Evolutionary conservation across 2,797 vertebrate genomes (phyloP), one percentile per base, ranked within the genome.

Genomic region (Limosa lapponica): DNA sequence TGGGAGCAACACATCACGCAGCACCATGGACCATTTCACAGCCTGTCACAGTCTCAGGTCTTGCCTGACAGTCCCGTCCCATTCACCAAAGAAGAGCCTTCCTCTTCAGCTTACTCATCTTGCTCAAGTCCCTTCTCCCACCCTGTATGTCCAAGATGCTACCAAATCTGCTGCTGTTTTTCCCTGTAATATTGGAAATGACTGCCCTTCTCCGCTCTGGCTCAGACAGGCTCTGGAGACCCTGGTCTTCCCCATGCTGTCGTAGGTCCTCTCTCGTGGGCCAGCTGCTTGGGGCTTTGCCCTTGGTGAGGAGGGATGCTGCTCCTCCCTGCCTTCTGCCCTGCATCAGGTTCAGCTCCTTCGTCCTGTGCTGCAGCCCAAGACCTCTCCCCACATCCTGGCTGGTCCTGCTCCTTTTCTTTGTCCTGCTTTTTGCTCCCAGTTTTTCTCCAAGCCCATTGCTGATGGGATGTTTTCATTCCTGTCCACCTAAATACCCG

Each of bases 231-330:
- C 57, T 62, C 14, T 10, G 36, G 46, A 16, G 57, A 18, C 30
- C 17, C 36, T 1, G 23, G 27, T 11, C 2, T 2, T 36, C 28
- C n/a, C 44, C 28, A 5, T 2, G 7, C 46, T 43, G 58, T 48
- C 2, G 2, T 14, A 36, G n/a, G 41, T n/a, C 25, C n/a, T 30
- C 25, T 58, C 41, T 24, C 0, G 3, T 17, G 5, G 1, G 30
- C 30, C 0, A 2, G 14, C 58, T 41, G 58, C 46, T 6, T 1
- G 14, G 37, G 28, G 44, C 23, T 49, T 7, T 10, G 43, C 25
- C 16, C 13, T 20, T 16, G 52, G 18, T 6, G 4, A 10, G 70
- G 39, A 34, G 52, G 8, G n/a, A 46, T 0, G 25, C 46, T 6
- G 46, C 30, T 41, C 36, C 36, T n/a, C 58, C 73, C 36, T 13